These are phyloP conservation scores for Vireo griseus DNA, from an alignment of 2,797 vertebrate genomes.

Conservation along the genomic window DNA sequence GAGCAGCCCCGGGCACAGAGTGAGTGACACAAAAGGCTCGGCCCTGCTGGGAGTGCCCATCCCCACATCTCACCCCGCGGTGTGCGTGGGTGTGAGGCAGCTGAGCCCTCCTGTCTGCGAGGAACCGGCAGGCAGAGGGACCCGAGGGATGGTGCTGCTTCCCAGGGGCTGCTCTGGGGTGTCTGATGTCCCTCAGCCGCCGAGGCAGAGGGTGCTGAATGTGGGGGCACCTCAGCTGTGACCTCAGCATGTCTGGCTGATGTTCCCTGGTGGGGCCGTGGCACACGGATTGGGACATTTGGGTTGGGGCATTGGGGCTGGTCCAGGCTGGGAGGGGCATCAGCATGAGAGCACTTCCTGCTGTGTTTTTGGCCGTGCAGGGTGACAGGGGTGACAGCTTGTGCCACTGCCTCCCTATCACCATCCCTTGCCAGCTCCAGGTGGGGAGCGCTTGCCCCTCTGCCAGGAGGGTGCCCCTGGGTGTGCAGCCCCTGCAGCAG, in stretches of 20 bases:
- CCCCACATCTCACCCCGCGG: fast-evolving
- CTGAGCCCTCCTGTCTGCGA: not conserved
- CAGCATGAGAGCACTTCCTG: fast-evolving
- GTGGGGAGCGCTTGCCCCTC: fast-evolving
- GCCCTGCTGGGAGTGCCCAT: not conserved
- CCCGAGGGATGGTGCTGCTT: not conserved
- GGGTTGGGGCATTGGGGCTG: too few species aligned
- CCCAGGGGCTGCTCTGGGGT: not conserved
- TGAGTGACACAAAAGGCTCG: fast-evolving
- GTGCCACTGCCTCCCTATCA: not conserved
- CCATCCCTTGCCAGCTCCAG: not conserved
- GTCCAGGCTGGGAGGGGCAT: not conserved
- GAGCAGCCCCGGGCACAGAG: not conserved
- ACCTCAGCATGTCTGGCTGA: fast-evolving
- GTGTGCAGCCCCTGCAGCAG: not conserved
- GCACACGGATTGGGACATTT: fast-evolving
- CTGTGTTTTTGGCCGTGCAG: not conserved
- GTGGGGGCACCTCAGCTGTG: fast-evolving
- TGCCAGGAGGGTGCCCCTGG: fast-evolving
- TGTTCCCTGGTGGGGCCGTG: fast-evolving
- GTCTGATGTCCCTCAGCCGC: not conserved
- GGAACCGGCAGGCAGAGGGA: not conserved
- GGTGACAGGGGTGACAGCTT: not conserved
- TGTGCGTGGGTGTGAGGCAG: not conserved
- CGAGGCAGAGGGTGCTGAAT: fast-evolving